Percentiles rank a stretch among this genome's conserved stretches.
Conservation (phyloP, 2,797 vertebrate species). For the Gallinago solitaria region DNA sequence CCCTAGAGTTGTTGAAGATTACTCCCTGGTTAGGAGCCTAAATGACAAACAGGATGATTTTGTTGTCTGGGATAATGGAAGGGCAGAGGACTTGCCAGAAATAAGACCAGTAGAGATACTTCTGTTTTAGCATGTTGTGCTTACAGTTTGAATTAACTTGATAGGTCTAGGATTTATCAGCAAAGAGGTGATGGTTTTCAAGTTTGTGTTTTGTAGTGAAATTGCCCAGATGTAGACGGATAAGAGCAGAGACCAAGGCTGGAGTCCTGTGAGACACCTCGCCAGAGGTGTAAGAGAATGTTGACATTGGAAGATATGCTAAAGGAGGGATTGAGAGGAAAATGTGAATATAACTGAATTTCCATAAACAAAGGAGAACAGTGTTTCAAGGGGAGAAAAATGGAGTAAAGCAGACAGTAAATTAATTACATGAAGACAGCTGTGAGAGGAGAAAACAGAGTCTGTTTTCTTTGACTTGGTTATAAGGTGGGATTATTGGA, state of each 20-base stretch:
- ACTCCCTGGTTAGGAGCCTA: background rate
- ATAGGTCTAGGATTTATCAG: background rate
- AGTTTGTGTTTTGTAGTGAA: background rate
- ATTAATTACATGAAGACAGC: background rate
- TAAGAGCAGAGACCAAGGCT: background rate
- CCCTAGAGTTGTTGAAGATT: background rate
- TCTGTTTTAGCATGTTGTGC: background rate
- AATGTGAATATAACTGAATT: background rate
- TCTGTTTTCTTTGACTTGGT: background rate
- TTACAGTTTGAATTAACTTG: background rate
- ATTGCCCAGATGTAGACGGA: background rate
- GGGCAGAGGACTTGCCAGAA: background rate
- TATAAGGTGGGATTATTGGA: background rate
- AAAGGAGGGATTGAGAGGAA: background rate
- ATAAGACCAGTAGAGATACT: background rate
- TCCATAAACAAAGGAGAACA: background rate
- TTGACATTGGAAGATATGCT: background rate
- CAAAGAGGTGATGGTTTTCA: background rate
- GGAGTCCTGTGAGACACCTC: background rate
- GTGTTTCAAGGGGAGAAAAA: background rate
- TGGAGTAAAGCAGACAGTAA: background rate
- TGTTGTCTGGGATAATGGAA: background rate
- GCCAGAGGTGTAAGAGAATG: background rate
- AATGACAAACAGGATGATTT: background rate
- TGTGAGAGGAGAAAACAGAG: background rate